Evolutionary conservation across 2,797 vertebrate species (phyloP).

Genomic region (Eospalax fontanierii): DNA sequence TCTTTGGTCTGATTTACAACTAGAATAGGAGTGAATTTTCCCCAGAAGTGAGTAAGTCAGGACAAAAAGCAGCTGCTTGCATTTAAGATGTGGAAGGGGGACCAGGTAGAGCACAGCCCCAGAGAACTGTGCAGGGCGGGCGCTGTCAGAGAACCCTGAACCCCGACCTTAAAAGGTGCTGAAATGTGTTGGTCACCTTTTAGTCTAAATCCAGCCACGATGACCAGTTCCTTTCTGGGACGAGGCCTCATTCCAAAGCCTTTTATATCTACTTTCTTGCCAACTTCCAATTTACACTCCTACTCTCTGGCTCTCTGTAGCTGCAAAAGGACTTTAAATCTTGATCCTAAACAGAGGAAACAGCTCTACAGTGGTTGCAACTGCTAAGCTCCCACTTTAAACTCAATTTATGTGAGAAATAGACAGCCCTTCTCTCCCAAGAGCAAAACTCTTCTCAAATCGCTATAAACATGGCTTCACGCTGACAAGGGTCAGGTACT

Average conservation of each 20-base stretch:
- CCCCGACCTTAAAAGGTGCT: neutral
- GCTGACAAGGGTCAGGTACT: neutral
- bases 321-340: neutral
- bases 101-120: no score
- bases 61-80: neutral
- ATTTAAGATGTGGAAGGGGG: neutral
- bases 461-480: fast-evolving
- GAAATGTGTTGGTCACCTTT: neutral
- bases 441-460: neutral
- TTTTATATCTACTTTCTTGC: neutral
- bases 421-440: neutral
- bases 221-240: neutral
- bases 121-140: neutral
- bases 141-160: neutral
- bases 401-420: neutral
- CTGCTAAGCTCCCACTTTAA: neutral
- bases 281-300: neutral
- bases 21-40: conserved; percentile 26
- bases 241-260: neutral
- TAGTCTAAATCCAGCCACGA: neutral
- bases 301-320: neutral
- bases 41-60: neutral
- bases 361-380: neutral
- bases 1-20: conserved; percentile 31
- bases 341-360: neutral